Percentiles rank a stretch among this genome's conserved stretches.
Conservation (phyloP, 2,888 invertebrate species). For the Hyppa rectilinea region DNA sequence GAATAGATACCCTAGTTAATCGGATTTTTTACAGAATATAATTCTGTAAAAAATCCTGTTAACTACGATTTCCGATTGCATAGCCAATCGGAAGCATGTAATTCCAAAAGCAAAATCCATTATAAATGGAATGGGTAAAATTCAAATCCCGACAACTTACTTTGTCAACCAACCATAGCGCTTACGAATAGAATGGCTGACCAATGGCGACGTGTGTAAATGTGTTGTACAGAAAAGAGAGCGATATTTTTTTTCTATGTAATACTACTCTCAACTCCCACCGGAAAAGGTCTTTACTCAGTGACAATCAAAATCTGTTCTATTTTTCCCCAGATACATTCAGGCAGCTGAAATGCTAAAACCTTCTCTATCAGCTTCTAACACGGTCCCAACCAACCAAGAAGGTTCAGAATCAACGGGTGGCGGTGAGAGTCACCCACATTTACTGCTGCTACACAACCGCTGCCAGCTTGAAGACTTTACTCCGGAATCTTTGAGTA, state of each 20-base stretch:
- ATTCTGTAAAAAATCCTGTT: no score
- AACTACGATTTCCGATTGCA: no score
- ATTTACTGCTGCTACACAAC: constrained; percentile 96
- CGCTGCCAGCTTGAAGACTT: constrained; percentile 94
- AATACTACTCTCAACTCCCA: no score
- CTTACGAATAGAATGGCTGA: background rate
- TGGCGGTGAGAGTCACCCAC: constrained; percentile 95
- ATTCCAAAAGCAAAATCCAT: background rate
- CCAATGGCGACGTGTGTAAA: background rate
- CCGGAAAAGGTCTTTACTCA: background rate
- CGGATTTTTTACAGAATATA: no score
- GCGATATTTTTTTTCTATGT: no score
- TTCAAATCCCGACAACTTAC: background rate
- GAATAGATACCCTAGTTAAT: background rate
- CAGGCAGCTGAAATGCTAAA: constrained; percentile 97
- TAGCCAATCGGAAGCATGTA: no score
- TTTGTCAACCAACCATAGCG: background rate
- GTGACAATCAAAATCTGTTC: background rate
- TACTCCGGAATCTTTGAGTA: constrained; percentile 90
- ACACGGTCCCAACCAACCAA: constrained; percentile 67
- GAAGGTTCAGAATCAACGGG: constrained; percentile 79
- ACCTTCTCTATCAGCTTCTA: constrained; percentile 92
- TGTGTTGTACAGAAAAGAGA: background rate
- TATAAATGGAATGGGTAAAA: background rate
- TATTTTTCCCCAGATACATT: constrained; percentile 90